These are phyloP conservation scores for Colius striatus DNA, from an alignment of 2,113 vertebrate genomes.

Conservation along the genomic window DNA sequence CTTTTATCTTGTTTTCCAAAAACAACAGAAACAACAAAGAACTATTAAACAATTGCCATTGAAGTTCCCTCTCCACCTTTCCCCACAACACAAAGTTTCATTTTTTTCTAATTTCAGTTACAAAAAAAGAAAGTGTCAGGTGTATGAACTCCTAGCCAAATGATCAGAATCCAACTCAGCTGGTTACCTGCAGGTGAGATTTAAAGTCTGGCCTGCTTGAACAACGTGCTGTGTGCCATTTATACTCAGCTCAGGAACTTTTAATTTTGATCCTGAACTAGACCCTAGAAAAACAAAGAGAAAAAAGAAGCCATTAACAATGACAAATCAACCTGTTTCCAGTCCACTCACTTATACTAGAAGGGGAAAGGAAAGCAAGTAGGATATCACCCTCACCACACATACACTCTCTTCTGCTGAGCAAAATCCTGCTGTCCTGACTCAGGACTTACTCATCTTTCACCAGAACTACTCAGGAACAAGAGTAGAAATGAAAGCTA, in stretches of 20 bases:
- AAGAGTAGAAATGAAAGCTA: neutral
- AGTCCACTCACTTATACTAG: neutral
- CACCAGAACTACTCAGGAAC: neutral
- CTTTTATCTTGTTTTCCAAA: constrained; percentile 63
- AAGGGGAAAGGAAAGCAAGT: neutral
- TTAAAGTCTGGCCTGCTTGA: constrained; percentile 85
- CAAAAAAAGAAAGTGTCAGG: constrained; percentile 8
- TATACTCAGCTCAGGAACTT: constrained; percentile 85
- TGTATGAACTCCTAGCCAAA: constrained; percentile 19
- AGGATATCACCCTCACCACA: neutral
- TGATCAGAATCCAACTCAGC: neutral
- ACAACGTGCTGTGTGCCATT: constrained; percentile 81
- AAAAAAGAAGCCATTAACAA: constrained; percentile 36
- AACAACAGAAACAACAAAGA: constrained; percentile 61
- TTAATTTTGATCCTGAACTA: constrained; percentile 82
- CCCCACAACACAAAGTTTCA: neutral
- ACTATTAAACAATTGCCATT: constrained; percentile 60
- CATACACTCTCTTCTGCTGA: neutral
- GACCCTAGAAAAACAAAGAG: constrained; percentile 75
- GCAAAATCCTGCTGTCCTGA: neutral
- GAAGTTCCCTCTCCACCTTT: constrained; percentile 62
- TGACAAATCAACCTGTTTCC: neutral
- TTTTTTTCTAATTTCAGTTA: constrained; percentile 21
- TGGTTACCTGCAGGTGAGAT: constrained; percentile 91
- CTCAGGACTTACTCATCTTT: neutral